phyloP scores from a whole-genome alignment of 2,888 invertebrate species.

The Coecobrya sp. region DNA sequence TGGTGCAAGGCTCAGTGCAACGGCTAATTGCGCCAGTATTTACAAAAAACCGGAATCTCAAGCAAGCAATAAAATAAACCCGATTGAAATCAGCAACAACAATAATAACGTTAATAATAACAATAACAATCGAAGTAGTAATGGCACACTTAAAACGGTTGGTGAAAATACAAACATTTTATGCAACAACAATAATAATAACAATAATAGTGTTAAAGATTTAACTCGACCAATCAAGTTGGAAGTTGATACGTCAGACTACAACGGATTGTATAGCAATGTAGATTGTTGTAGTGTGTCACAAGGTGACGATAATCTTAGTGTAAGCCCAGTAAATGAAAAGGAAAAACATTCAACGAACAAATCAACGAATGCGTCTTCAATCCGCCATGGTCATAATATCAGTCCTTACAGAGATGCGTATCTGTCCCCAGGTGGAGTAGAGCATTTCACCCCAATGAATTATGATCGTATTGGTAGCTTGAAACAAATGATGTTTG shows the following conservation, averaged over 20 bases:
- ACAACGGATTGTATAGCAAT: slow-evolving; percentile 63
- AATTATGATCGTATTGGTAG: slow-evolving; percentile 71
- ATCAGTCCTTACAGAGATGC: slow-evolving; percentile 67
- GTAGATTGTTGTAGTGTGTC: slow-evolving; percentile 38
- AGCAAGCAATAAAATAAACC: slow-evolving; percentile 55
- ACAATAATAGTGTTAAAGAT: slow-evolving; percentile 64
- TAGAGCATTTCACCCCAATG: slow-evolving; percentile 76
- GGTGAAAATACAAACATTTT: slow-evolving; percentile 46
- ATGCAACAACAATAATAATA: slow-evolving; percentile 54
- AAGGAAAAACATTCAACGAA: slow-evolving; percentile 72
- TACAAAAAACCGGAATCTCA: slow-evolving; percentile 71
- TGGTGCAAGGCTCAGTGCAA: slow-evolving; percentile 31
- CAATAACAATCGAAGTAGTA: slow-evolving; percentile 16
- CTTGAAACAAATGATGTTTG: slow-evolving; percentile 76
- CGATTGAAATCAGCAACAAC: slow-evolving; percentile 13
- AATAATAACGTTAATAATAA: slow-evolving; percentile 11
- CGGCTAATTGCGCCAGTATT: slow-evolving; percentile 13
- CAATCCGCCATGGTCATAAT: slow-evolving; percentile 51
- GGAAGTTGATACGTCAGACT: slow-evolving; percentile 70
- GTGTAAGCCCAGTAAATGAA: slow-evolving; percentile 56
- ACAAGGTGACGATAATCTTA: slow-evolving; percentile 25
- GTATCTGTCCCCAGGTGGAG: slow-evolving; percentile 49
- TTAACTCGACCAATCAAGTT: slow-evolving; percentile 68
- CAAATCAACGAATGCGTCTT: slow-evolving; percentile 62
- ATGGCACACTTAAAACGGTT: not conserved